These are phyloP conservation scores for Chironomus striatipennis DNA, from an alignment of 1,140 invertebrate species.

Conservation along the genomic window DNA sequence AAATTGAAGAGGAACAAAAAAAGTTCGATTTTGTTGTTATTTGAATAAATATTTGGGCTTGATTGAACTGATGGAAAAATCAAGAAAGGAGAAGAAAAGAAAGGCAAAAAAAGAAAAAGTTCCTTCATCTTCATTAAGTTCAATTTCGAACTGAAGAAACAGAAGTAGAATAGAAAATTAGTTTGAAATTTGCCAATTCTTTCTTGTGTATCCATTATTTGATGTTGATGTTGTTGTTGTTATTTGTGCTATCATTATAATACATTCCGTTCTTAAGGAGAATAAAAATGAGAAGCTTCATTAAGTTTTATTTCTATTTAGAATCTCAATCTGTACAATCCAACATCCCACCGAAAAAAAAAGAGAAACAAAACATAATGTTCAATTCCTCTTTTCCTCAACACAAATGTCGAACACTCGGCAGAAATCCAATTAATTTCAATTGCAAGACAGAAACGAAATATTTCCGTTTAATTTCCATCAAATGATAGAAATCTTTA, in stretches of 20 bases:
- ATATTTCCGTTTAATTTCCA: constrained; percentile 2
- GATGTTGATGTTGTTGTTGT: background rate
- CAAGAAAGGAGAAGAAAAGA: no score
- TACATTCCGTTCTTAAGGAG: background rate
- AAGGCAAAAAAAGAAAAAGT: background rate
- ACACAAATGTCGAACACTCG: background rate
- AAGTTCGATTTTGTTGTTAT: constrained; percentile 11
- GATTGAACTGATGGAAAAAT: background rate
- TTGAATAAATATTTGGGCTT: constrained; percentile 9
- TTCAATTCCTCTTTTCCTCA: background rate
- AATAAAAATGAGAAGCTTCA: constrained; percentile 20
- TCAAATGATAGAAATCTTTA: constrained; percentile 18
- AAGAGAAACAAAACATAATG: background rate
- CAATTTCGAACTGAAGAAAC: background rate
- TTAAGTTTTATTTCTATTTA: constrained; percentile 19
- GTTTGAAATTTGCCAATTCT: background rate
- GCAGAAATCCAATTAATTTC: constrained; percentile 21
- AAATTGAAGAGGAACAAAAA: background rate
- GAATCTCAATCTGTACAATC: background rate
- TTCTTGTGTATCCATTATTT: background rate
- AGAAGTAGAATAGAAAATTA: constrained; percentile 10
- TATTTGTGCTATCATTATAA: background rate
- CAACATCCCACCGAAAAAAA: no score
- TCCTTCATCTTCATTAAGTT: constrained; percentile 8
- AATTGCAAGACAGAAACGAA: constrained; percentile 19